Percentiles rank a stretch among this genome's conserved stretches.
Evolutionary conservation across 2,888 invertebrate genomes (phyloP).

Genomic region (Chesias legatella): DNA sequence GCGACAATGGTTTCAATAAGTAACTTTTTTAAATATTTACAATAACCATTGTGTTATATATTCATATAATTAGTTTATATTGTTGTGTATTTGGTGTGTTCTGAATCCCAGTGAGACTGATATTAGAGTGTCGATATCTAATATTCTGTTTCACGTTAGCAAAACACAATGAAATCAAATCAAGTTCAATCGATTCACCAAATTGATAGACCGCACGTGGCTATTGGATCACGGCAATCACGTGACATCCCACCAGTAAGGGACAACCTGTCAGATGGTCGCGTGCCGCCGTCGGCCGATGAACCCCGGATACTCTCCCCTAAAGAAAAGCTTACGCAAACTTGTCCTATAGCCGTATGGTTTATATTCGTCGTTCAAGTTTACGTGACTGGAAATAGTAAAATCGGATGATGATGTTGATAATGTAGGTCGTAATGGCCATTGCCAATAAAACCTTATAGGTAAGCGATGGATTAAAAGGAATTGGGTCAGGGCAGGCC

Average conservation of each 20-base stretch:
- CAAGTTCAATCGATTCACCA: slow-evolving; percentile 14
- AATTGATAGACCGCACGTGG: slow-evolving; percentile 15
- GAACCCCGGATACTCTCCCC: slow-evolving; percentile 42
- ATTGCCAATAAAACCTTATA: slow-evolving; percentile 80
- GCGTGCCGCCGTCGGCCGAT: slow-evolving; percentile 36
- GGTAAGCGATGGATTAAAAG: slow-evolving; percentile 79
- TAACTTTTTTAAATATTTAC: not conserved
- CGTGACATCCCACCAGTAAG: slow-evolving; percentile 34
- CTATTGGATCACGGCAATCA: slow-evolving; percentile 25
- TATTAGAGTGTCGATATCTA: too few species aligned
- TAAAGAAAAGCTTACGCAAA: slow-evolving; percentile 36
- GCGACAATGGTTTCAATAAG: too few species aligned
- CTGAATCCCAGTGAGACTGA: too few species aligned
- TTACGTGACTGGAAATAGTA: slow-evolving; percentile 81
- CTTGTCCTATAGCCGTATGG: slow-evolving; percentile 54
- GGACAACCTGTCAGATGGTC: slow-evolving; percentile 30
- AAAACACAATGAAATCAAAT: slow-evolving; percentile 3
- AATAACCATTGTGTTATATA: too few species aligned
- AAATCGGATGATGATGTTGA: slow-evolving; percentile 80
- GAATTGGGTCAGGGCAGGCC: slow-evolving; percentile 75
- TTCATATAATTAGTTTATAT: too few species aligned
- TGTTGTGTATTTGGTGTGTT: too few species aligned
- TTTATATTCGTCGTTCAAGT: slow-evolving; percentile 74
- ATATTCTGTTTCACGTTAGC: not conserved
- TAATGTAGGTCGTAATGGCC: slow-evolving; percentile 79